Base-by-base conservation (phyloP, 1,140 invertebrate genomes). In the Hycleus cichorii region DNA sequence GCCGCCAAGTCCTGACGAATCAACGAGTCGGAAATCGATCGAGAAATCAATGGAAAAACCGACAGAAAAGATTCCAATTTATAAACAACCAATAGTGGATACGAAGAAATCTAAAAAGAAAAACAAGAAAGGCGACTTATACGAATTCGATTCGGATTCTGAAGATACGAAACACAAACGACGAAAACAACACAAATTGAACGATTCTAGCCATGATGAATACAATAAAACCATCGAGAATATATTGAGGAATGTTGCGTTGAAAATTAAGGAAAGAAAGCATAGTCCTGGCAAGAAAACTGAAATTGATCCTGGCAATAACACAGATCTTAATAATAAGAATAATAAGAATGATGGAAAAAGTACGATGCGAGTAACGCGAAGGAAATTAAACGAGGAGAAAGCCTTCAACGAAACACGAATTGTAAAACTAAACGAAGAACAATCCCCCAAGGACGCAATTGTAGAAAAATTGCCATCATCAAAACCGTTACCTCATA, bases 141-240 rank as follows among this genome's bases (percentile, higher is more conserved):
- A 53, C 18, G 51, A 53, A 8, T 53, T 53, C 46, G 51, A 53
- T n/a, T 53, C 51, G 45, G 51, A 53, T 45, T 46, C 25, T 27
- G 51, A 53, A 32, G 7, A 32, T 5, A 32, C 4, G 4, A 53
- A 45, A 27, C 43, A 27, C 1, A 53, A 44, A 12, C 44, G 45
- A 24, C n/a, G 9, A 3, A 53, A 46, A 32, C 44, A 26, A 40
- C 24, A 26, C 2, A 53, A 53, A 45, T n/a, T 9, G 7, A 32
- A 53, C 18, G 25, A 53, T 32, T 53, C 51, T 12, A 53, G 42
- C 8, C 18, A 11, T 4, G 51, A 53, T 45, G 42, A 26, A 38
- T 53, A 45, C 42, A 53, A 53, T 32, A 53, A 32, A 38, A 53
- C 51, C 1, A 32, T 53, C 4, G 25, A 45, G 12, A 32, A 32